Base-by-base conservation (phyloP, 2,888 invertebrate species). In the Limulus polyphemus region DNA sequence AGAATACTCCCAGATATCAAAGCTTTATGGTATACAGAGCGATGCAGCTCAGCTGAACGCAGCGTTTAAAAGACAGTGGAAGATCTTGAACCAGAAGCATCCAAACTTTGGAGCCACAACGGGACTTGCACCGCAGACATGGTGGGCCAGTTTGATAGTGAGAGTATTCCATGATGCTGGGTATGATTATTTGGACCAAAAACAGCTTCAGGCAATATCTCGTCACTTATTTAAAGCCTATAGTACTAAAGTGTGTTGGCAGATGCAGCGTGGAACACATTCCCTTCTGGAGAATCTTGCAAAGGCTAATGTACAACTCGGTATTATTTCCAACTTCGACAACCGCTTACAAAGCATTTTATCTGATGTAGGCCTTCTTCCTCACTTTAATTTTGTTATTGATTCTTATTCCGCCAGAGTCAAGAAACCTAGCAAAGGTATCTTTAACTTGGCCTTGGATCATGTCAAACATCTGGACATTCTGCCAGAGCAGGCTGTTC, bases 291-390 rank as follows among this genome's bases (percentile, higher is more conserved):
- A 82, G 46, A 79, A 81, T 65, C 75, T 90, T 10, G 78, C 76
- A 47, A 47, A 62, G 47, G 62, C 63, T 46, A 12, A 65, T 47
- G 16, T 70, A 14, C 63, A 65, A 12, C 69, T 91, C 55, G 93
- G 91, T 4, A 82, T 91, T 0, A 84, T 94, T 69, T 90, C 93
- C 10, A 94, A 94, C 77, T 90, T 87, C 77, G 94, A 94, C 78
- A 86, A 89, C 48, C 81, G 92, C 48, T 78, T 94, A 2, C 79
- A 83, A 64, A 78, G 79, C 9, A 81, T 92, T 66, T 78, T 94
- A 60, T 70, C 77, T 13, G 84, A 83, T 70, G 79, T 86, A 50
- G 81, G 81, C 61, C 75, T 93, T n/a, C 74, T 80, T 57, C 77
- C 83, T 59, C 84, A 84, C 73, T 90, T 94, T 76, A 81, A 86